phyloP scores from a whole-genome alignment of 1,140 invertebrate species.

The Caenorhabditis remanei region DNA sequence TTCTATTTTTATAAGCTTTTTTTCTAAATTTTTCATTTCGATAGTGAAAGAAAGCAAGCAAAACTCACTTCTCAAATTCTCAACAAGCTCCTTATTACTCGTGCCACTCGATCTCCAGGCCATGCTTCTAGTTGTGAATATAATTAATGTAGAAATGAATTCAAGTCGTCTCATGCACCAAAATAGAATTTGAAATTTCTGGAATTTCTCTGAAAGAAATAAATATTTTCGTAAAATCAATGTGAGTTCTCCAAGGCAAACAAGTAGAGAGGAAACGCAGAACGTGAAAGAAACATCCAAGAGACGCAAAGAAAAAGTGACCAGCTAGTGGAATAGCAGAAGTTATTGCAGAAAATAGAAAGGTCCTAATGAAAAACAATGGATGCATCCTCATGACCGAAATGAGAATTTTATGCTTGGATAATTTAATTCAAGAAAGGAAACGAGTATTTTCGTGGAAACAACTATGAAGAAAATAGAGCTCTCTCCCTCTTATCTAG shows the following conservation, averaged over 20 bases:
- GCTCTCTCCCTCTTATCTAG: conserved; percentile 19
- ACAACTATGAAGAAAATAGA: neutral
- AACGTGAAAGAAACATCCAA: neutral
- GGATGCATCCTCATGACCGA: too few species aligned
- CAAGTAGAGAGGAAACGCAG: too few species aligned
- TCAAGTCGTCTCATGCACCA: conserved; percentile 34
- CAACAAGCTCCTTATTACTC: conserved; percentile 58
- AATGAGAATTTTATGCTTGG: conserved; percentile 25
- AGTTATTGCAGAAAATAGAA: neutral
- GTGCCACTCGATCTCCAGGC: conserved; percentile 65
- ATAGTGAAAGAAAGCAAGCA: neutral
- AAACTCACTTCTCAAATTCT: conserved; percentile 61
- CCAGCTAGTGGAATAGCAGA: neutral
- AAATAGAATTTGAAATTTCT: neutral
- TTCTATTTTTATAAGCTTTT: neutral
- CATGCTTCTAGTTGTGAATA: conserved; percentile 57
- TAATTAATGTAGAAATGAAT: conserved; percentile 33
- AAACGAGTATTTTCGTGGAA: neutral
- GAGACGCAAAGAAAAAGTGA: conserved; percentile 45
- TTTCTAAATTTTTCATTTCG: too few species aligned
- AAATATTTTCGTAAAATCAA: neutral
- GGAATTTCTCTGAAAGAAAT: conserved; percentile 17
- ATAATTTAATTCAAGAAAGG: neutral
- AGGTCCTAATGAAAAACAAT: conserved; percentile 4
- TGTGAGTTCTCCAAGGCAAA: neutral